Evolutionary conservation across 2,888 invertebrate species (phyloP).

Genomic region (Encarsia formosa): DNA sequence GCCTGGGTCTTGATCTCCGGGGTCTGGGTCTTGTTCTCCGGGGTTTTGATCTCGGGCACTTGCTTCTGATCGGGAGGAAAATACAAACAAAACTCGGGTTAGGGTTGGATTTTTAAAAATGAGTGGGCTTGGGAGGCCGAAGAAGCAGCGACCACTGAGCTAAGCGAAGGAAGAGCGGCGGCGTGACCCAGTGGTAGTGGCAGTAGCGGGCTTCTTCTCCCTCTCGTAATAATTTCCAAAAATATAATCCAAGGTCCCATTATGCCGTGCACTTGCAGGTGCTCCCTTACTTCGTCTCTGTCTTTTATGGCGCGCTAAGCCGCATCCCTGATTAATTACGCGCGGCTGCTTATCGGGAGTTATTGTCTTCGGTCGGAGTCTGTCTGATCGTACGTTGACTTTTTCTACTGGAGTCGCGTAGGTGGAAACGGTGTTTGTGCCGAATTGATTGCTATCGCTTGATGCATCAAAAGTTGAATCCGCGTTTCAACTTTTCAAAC

Average conservation of each 20-base stretch:
- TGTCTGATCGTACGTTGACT: too few species aligned
- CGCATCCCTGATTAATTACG: too few species aligned
- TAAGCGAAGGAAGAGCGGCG: constrained; percentile 19
- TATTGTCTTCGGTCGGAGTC: too few species aligned
- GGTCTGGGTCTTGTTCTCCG: constrained; percentile 57
- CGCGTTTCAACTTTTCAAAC: too few species aligned
- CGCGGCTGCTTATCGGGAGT: too few species aligned
- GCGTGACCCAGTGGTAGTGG: constrained; percentile 33
- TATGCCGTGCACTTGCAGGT: constrained; percentile 32
- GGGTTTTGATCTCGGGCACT: constrained; percentile 25
- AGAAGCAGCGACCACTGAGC: constrained; percentile 19
- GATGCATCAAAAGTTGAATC: too few species aligned
- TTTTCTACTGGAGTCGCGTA: too few species aligned
- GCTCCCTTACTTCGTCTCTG: not conserved
- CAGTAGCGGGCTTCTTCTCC: not conserved
- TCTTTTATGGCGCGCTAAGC: not conserved
- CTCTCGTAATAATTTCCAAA: constrained; percentile 45
- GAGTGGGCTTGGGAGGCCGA: constrained; percentile 7
- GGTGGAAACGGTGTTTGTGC: too few species aligned
- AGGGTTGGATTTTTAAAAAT: not conserved
- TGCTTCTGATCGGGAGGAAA: not conserved
- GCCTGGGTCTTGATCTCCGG: constrained; percentile 57
- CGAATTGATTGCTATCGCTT: too few species aligned
- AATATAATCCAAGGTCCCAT: constrained; percentile 48
- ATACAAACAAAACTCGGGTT: not conserved